A percentile compares a stretch with the other conserved stretches of the same genome.
These are phyloP conservation scores for Tachina lurida DNA, from an alignment of 2,888 invertebrate genomes.

Conservation along the genomic window DNA sequence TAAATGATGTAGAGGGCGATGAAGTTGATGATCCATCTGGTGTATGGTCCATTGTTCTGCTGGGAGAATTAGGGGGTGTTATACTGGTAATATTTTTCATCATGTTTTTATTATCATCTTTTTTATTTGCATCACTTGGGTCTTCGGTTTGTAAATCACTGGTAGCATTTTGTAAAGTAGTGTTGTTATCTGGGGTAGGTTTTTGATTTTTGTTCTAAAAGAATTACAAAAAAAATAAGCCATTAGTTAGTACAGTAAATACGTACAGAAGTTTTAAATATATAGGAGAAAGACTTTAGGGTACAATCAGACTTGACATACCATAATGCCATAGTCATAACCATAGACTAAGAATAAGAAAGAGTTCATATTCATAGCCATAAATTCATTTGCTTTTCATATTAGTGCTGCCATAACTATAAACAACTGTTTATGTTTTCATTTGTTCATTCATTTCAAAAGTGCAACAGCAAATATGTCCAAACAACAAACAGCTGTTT, in stretches of 20 bases:
- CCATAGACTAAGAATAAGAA: no score
- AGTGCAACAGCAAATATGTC: no score
- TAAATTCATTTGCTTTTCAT: no score
- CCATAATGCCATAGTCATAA: no score
- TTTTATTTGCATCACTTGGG: slow-evolving; percentile 23
- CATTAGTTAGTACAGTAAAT: background rate
- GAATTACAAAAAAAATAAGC: background rate
- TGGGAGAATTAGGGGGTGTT: slow-evolving; percentile 48
- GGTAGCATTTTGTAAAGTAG: slow-evolving; percentile 49
- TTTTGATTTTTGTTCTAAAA: slow-evolving; percentile 52
- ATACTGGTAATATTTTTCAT: slow-evolving; percentile 50
- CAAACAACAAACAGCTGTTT: no score
- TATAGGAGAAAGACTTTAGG: background rate
- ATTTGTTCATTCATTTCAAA: no score
- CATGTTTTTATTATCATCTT: slow-evolving; percentile 47
- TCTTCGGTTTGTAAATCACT: slow-evolving; percentile 55
- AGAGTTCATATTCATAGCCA: no score
- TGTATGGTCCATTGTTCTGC: slow-evolving; percentile 46
- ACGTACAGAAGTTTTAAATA: background rate
- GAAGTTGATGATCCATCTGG: slow-evolving; percentile 9
- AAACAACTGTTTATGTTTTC: no score
- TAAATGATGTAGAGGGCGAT: slow-evolving; percentile 10
- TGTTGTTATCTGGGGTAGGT: slow-evolving; percentile 12
- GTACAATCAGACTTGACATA: no score
- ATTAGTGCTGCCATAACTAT: no score